A percentile compares a stretch with the other conserved stretches of the same genome.
Conservation (phyloP, 2,888 invertebrate genomes). For the Yponomeuta cagnagella region DNA sequence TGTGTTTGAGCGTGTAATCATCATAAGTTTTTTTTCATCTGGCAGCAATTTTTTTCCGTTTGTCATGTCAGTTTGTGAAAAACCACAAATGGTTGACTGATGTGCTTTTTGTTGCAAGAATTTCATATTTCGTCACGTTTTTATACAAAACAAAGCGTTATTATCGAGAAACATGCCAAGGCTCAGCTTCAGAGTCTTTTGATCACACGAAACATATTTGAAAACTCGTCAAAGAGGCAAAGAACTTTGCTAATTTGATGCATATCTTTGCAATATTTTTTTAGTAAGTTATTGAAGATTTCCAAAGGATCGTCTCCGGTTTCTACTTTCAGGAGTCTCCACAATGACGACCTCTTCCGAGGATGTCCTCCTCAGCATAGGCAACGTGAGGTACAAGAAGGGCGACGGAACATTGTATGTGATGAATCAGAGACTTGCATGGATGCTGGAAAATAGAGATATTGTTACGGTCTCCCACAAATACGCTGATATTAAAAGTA, state of each 20-base stretch:
- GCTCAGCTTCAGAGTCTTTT: not conserved
- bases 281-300: conserved; percentile 1
- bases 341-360: conserved; percentile 92
- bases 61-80: conserved; percentile 26
- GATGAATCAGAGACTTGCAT: conserved; percentile 96
- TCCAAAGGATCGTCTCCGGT: not conserved
- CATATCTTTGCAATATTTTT: not conserved
- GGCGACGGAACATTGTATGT: conserved; percentile 96
- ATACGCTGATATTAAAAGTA: conserved; percentile 97
- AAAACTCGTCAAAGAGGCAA: not conserved
- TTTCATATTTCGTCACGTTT: conserved; percentile 43
- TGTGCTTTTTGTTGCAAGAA: conserved; percentile 51
- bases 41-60: conserved; percentile 30
- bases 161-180: conserved; percentile 15
- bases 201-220: not conserved
- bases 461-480: conserved; percentile 94
- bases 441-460: conserved; percentile 96
- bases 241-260: not conserved
- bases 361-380: conserved; percentile 94
- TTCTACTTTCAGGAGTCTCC: not conserved
- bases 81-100: conserved; percentile 59
- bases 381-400: conserved; percentile 95
- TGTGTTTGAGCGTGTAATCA: not conserved
- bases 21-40: conserved; percentile 28
- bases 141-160: conserved; percentile 29